phyloP scores from a whole-genome alignment of 2,113 vertebrate genomes.

The Colinus virginianus region DNA sequence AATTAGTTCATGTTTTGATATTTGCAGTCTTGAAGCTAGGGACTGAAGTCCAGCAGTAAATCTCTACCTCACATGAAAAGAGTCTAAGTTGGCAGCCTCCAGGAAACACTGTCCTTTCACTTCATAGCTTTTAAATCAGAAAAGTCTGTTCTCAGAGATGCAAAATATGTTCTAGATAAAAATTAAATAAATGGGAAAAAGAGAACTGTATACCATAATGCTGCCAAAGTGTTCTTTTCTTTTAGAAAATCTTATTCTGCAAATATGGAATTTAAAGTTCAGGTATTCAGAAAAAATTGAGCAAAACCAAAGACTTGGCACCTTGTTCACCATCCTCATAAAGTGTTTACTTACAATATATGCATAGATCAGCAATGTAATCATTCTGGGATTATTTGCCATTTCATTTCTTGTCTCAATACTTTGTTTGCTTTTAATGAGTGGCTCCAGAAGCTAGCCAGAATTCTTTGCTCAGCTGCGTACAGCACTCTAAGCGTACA shows the following conservation, averaged over 20 bases:
- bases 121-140: constrained; percentile 11
- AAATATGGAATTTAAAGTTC: background rate
- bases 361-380: background rate
- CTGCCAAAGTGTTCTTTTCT: background rate
- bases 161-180: background rate
- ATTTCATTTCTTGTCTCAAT: background rate
- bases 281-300: background rate
- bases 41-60: background rate
- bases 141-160: background rate
- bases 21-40: background rate
- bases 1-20: background rate
- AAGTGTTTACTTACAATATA: background rate
- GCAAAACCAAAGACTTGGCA: background rate
- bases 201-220: background rate
- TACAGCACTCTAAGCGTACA: background rate
- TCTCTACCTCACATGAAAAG: background rate
- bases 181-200: background rate
- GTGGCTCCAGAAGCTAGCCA: background rate
- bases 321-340: background rate
- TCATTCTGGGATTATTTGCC: background rate
- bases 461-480: background rate
- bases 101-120: background rate
- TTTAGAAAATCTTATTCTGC: background rate
- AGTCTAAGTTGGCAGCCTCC: background rate
- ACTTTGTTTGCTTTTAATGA: background rate